Evolutionary conservation across 2,113 vertebrate genomes (phyloP).

Genomic region (Archilochus colubris): DNA sequence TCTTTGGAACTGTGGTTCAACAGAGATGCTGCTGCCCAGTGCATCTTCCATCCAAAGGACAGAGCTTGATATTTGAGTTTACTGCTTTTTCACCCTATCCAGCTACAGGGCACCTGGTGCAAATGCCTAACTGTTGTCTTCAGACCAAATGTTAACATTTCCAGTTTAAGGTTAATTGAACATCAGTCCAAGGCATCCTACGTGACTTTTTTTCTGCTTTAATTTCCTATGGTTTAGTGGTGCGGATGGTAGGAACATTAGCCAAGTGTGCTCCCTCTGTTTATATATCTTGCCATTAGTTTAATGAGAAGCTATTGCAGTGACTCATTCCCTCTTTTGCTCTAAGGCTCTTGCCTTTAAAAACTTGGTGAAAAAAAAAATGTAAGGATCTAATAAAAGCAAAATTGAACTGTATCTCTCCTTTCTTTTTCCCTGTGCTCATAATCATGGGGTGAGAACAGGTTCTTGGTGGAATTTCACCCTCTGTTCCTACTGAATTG

Average conservation of each 20-base stretch:
- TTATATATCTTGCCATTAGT: constrained; percentile 35
- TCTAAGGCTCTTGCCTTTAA: background rate
- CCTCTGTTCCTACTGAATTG: background rate
- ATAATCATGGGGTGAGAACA: background rate
- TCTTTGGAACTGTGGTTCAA: background rate
- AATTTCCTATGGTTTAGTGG: background rate
- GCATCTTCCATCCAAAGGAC: background rate
- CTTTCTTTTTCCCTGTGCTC: background rate
- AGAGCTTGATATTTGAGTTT: background rate
- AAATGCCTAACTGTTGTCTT: background rate
- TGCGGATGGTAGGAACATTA: background rate
- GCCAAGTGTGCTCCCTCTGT: background rate
- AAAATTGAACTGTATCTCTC: background rate
- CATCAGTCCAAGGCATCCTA: background rate
- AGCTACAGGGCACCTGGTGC: background rate
- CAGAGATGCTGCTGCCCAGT: background rate
- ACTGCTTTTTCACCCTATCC: background rate
- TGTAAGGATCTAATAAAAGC: constrained; percentile 4
- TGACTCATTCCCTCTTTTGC: background rate
- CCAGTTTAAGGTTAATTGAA: constrained; percentile 25
- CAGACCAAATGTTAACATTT: constrained; percentile 6
- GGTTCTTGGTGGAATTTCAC: background rate
- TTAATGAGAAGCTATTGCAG: constrained; percentile 47
- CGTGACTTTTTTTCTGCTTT: background rate
- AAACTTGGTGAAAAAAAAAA: background rate